These are phyloP conservation scores for Bubo bubo DNA, from an alignment of 2,113 vertebrate species.

Conservation along the genomic window DNA sequence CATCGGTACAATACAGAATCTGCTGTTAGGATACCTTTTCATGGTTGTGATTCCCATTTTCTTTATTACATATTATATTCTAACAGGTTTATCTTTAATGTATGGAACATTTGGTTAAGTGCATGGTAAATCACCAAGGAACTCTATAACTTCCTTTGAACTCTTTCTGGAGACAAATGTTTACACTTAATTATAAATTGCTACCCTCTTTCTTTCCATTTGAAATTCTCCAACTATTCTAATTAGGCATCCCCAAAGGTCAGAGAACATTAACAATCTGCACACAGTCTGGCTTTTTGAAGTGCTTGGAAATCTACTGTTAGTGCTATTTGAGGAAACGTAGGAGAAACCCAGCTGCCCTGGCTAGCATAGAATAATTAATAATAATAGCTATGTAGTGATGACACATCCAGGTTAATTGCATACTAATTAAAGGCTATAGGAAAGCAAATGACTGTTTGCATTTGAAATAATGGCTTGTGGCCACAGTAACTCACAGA, in stretches of 20 bases:
- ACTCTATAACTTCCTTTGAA: neutral
- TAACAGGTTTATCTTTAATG: neutral
- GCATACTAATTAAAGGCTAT: slow-evolving; percentile 57
- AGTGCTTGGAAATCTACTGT: neutral
- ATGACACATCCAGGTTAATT: slow-evolving; percentile 66
- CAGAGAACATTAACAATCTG: slow-evolving; percentile 28
- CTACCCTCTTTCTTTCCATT: neutral
- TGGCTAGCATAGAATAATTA: slow-evolving; percentile 36
- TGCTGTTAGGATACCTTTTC: neutral
- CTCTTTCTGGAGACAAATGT: neutral
- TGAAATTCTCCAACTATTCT: neutral
- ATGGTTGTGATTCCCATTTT: neutral
- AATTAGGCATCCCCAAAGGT: slow-evolving; percentile 48
- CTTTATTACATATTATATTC: neutral
- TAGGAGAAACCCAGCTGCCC: slow-evolving; percentile 26
- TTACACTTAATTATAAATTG: slow-evolving; percentile 38
- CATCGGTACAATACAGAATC: neutral
- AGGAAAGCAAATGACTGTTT: slow-evolving; percentile 55
- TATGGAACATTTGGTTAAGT: neutral
- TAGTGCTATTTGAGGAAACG: slow-evolving; percentile 39
- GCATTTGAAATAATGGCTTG: slow-evolving; percentile 33
- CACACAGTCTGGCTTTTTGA: slow-evolving; percentile 7
- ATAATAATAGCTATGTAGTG: slow-evolving; percentile 49
- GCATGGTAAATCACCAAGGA: neutral
- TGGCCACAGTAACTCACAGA: neutral